phyloP scores from a whole-genome alignment of 2,888 invertebrate genomes.

The Malachius bipustulatus region DNA sequence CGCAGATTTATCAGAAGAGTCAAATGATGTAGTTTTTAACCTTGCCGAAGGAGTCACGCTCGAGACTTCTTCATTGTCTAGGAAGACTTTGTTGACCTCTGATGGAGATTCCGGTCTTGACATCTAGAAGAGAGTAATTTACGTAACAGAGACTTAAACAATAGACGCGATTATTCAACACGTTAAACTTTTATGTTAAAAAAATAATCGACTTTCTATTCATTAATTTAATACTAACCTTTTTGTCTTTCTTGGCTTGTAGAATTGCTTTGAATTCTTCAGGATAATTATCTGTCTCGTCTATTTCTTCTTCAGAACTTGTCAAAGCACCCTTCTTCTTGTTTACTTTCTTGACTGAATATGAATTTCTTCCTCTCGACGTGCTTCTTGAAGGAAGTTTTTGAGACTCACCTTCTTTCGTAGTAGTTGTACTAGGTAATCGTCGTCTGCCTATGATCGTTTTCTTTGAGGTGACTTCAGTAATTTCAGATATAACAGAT shows the following conservation, averaged over 20 bases:
- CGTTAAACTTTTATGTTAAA: too few relatives aligned
- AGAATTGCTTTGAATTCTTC: constrained; percentile 53
- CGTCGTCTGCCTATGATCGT: constrained; percentile 24
- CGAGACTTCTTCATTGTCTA: not conserved
- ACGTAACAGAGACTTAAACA: too few relatives aligned
- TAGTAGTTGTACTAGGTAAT: constrained; percentile 10
- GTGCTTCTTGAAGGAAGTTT: constrained; percentile 20
- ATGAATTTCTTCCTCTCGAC: not conserved
- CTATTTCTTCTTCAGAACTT: constrained; percentile 42
- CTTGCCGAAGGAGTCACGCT: not conserved
- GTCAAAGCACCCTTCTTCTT: constrained; percentile 17
- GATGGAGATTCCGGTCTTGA: constrained; percentile 8
- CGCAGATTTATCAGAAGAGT: too few relatives aligned
- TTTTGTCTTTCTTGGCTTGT: constrained; percentile 42
- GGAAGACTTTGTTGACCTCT: constrained; percentile 12
- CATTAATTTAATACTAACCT: too few relatives aligned
- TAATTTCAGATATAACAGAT: constrained; percentile 30
- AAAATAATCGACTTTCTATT: too few relatives aligned
- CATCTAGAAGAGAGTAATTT: constrained; percentile 4
- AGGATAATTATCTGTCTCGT: constrained; percentile 51
- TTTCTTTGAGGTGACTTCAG: constrained; percentile 31
- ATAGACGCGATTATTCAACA: too few relatives aligned
- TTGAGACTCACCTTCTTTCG: constrained; percentile 14
- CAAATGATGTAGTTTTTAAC: too few relatives aligned
- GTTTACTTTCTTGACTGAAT: constrained; percentile 7